Evolutionary conservation across 1,140 invertebrate genomes (phyloP), one percentile per base, ranked within the genome.

Genomic region (Nephila pilipes): DNA sequence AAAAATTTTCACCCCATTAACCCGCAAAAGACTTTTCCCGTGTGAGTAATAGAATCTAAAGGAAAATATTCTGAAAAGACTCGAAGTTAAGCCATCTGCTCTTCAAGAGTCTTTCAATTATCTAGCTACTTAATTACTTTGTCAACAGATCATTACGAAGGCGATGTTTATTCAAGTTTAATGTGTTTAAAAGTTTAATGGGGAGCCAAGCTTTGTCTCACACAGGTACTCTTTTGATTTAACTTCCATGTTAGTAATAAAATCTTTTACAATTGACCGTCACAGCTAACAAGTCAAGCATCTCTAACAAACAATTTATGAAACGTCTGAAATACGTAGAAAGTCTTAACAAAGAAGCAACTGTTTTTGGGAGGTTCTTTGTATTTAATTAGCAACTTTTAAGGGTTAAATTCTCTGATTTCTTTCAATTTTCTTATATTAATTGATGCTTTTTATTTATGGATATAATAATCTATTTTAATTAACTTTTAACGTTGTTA

Each of bases 51-150:
- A 22, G 58, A 18, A 18, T 60, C 58, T 60, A 18, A 60, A 75
- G 14, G 69, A 75, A 75, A 75, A 20, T 75, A 18, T 75, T 75
- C 25, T 36, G 69, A 75, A 69, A 75, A 75, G 69, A 29, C 29
- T 75, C 29, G 20, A 75, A 32, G 32, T 75, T 60, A 75, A 75
- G 20, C 69, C 69, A 75, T 75, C 69, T 75, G 69, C 69, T 75
- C 69, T 75, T 75, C 36, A 32, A 32, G 29, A 75, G 69, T 14
- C 29, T 75, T 20, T 29, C 32, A 75, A 75, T 75, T 75, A 32
- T 75, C 29, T 32, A 36, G 69, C 69, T 75, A 18, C 69, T 32
- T 75, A 75, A 75, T 75, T 75, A 75, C 32, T 75, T 75, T 29
- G 69, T 75, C 69, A 75, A 75, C 69, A 75, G 2, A 75, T 18